These are phyloP conservation scores for Cydia strobilella DNA, from an alignment of 1,140 invertebrate genomes.

Conservation along the genomic window DNA sequence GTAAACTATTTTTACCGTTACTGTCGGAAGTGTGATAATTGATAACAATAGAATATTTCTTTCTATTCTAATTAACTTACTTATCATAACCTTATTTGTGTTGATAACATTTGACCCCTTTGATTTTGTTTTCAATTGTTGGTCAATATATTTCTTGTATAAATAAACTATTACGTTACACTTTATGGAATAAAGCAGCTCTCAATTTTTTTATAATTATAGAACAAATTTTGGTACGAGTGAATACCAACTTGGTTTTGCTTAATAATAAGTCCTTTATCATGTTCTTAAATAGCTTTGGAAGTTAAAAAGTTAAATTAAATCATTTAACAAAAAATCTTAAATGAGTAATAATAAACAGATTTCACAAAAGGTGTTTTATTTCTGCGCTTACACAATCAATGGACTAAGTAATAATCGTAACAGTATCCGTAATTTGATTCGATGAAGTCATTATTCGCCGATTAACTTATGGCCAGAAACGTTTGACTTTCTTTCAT, in stretches of 20 bases:
- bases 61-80: neutral
- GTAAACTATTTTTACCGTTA: neutral
- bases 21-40: neutral
- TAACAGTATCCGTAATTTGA: slow-evolving; percentile 25
- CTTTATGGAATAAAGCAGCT: neutral
- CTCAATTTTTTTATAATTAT: too few species aligned
- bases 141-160: neutral
- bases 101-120: neutral
- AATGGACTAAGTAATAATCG: slow-evolving; percentile 5
- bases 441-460: slow-evolving; percentile 9
- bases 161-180: neutral
- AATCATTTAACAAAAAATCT: too few species aligned
- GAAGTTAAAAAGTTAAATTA: too few species aligned
- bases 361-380: neutral
- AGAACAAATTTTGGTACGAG: too few species aligned
- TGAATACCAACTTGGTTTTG: too few species aligned
- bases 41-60: neutral
- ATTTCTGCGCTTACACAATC: neutral
- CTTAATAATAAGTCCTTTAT: too few species aligned
- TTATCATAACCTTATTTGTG: neutral
- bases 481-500: slow-evolving; percentile 10
- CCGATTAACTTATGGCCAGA: neutral
- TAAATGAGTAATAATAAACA: neutral
- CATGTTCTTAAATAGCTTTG: too few species aligned
- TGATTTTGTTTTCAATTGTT: neutral